Percentiles rank a stretch among this genome's conserved stretches.
phyloP scores from a whole-genome alignment of 2,888 invertebrate species.

The Leptodirus hochenwartii region DNA sequence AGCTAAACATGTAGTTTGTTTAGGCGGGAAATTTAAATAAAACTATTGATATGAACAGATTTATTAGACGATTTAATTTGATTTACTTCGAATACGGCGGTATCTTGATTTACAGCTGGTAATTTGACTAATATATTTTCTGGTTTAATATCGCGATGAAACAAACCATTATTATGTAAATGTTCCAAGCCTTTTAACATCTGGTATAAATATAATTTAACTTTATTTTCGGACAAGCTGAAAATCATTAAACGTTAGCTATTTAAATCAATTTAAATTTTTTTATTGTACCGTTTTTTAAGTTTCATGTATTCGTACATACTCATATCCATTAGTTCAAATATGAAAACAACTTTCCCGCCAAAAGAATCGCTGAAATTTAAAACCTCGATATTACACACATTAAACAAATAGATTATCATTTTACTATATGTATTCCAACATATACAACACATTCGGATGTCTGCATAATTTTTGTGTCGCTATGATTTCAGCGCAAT shows the following conservation, averaged over 20 bases:
- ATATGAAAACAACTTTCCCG: conserved; percentile 39
- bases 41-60: too few relatives aligned
- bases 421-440: conserved; percentile 43
- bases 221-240: conserved; percentile 32
- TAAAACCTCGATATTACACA: conserved; percentile 8
- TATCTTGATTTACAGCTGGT: too few relatives aligned
- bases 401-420: too few relatives aligned
- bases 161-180: conserved; percentile 40
- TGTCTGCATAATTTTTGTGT: conserved; percentile 38
- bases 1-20: too few relatives aligned
- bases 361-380: conserved; percentile 34
- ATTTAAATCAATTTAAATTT: conserved; percentile 1
- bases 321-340: conserved; percentile 53
- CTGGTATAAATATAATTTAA: conserved; percentile 40
- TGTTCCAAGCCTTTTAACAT: conserved; percentile 40
- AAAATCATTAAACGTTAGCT: conserved; percentile 14
- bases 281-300: conserved; percentile 26
- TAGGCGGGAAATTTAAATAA: too few relatives aligned
- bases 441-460: conserved; percentile 40
- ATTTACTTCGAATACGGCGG: too few relatives aligned
- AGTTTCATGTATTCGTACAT: conserved; percentile 42
- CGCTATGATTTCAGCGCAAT: conserved; percentile 40
- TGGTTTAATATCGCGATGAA: conserved; percentile 53
- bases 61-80: too few relatives aligned
- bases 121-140: conserved; percentile 49